phyloP scores from a whole-genome alignment of 2,113 vertebrate genomes.

The Athene cunicularia region DNA sequence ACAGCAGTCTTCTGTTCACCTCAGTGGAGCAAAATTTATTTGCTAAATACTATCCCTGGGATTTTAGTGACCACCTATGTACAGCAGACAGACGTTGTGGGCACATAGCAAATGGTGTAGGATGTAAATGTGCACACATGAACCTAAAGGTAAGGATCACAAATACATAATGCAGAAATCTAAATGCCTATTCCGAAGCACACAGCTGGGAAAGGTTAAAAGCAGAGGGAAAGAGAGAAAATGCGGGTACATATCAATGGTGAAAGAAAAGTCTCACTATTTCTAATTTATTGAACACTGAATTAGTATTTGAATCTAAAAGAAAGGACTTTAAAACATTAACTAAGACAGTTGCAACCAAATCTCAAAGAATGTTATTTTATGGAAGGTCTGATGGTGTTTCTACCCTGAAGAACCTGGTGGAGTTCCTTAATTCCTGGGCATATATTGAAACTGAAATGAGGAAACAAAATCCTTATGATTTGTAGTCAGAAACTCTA shows the following conservation, averaged over 20 bases:
- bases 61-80: not conserved
- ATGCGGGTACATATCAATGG: not conserved
- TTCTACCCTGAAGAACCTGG: not conserved
- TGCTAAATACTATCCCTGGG: too few relatives aligned
- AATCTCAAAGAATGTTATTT: not conserved
- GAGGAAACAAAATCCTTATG: not conserved
- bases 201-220: not conserved
- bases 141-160: not conserved
- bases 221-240: not conserved
- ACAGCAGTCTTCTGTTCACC: not conserved
- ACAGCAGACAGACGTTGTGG: not conserved
- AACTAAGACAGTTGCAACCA: not conserved
- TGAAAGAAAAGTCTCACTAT: not conserved
- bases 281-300: not conserved
- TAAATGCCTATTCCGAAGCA: not conserved
- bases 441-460: not conserved
- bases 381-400: not conserved
- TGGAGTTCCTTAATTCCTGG: not conserved
- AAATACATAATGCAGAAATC: not conserved
- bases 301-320: not conserved
- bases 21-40: not conserved
- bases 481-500: not conserved
- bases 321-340: not conserved
- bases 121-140: fast-evolving
- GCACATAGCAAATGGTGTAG: not conserved